Percentiles rank a stretch among this genome's conserved stretches.
These are phyloP conservation scores for Nephila pilipes DNA, from an alignment of 1,140 invertebrate species.

Conservation along the genomic window DNA sequence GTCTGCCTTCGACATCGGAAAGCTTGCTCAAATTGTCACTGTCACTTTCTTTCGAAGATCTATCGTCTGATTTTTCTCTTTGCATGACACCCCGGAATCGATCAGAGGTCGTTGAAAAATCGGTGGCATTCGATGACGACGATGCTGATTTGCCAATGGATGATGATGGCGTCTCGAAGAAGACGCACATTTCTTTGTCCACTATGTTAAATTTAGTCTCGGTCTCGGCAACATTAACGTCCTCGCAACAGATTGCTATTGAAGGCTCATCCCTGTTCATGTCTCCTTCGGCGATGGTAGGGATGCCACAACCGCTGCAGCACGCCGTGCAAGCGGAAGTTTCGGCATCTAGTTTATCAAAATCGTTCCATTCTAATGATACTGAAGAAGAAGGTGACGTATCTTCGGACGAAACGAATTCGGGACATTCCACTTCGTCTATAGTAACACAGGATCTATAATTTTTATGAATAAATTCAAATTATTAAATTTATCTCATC, in stretches of 20 bases:
- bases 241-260: conserved; percentile 33
- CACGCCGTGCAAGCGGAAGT: not conserved
- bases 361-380: conserved; percentile 73
- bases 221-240: conserved; percentile 65
- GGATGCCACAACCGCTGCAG: conserved; percentile 11
- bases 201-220: conserved; percentile 66
- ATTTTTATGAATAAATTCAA: not conserved
- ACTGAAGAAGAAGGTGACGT: conserved; percentile 69
- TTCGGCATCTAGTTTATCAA: conserved; percentile 60
- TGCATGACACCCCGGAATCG: conserved; percentile 68
- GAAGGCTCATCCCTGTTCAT: conserved; percentile 7
- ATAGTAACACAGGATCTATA: conserved; percentile 73
- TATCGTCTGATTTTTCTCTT: conserved; percentile 70
- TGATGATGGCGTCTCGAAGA: conserved; percentile 68
- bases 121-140: conserved; percentile 68
- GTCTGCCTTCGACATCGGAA: conserved; percentile 53
- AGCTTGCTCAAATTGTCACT: conserved; percentile 74
- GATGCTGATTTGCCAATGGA: conserved; percentile 70
- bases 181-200: conserved; percentile 72
- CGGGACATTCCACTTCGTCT: conserved; percentile 70
- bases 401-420: conserved; percentile 68
- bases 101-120: conserved; percentile 70
- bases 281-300: not conserved
- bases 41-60: conserved; percentile 74
- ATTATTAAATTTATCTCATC: not conserved